Percentiles rank a stretch among this genome's conserved stretches.
phyloP scores from a whole-genome alignment of 2,888 invertebrate genomes.

The Empis livida region DNA sequence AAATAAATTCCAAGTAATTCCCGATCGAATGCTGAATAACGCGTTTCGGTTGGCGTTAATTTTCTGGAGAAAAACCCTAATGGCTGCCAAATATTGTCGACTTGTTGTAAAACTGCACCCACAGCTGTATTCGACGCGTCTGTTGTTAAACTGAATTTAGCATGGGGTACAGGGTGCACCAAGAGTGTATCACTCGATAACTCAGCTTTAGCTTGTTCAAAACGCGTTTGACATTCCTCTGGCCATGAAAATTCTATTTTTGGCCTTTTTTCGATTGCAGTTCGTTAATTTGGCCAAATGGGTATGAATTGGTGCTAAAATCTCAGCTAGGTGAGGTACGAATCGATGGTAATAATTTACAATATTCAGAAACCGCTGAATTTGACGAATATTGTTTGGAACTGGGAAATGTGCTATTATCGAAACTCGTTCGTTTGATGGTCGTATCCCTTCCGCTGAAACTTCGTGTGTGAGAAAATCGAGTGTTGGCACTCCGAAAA shows the following conservation, averaged over 20 bases:
- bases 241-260: slow-evolving; percentile 1
- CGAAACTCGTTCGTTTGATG: background rate
- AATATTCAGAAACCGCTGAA: slow-evolving; percentile 4
- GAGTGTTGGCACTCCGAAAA: background rate
- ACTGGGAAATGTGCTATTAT: background rate
- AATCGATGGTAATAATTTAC: slow-evolving; percentile 4
- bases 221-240: background rate
- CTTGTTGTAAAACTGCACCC: slow-evolving; percentile 16
- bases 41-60: slow-evolving; percentile 13
- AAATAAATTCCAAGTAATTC: slow-evolving; percentile 18
- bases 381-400: background rate
- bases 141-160: background rate
- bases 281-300: background rate
- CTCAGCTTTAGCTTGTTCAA: background rate
- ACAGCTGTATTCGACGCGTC: slow-evolving; percentile 15
- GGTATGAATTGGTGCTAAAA: background rate
- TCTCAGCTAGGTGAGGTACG: background rate
- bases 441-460: background rate
- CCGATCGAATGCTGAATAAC: slow-evolving; percentile 18
- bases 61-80: slow-evolving; percentile 18
- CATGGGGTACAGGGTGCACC: slow-evolving; percentile 3
- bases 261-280: background rate
- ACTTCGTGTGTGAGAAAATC: background rate
- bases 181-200: slow-evolving; percentile 3
- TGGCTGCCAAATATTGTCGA: slow-evolving; percentile 13